Evolutionary conservation across 2,888 invertebrate species (phyloP).

Genomic region (Dynastes hyllus): DNA sequence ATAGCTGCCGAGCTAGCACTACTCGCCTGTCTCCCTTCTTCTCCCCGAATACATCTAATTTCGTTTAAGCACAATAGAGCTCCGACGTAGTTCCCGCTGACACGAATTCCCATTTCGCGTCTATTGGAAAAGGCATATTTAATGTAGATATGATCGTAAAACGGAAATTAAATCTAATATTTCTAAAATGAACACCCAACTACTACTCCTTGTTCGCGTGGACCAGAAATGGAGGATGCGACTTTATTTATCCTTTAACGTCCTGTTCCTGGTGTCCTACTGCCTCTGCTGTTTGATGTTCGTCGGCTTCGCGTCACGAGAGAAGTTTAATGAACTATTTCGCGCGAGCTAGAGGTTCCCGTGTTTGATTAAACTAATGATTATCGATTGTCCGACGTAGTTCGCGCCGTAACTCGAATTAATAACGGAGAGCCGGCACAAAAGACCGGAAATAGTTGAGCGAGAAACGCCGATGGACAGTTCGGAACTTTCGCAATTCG

Average conservation of each 20-base stretch:
- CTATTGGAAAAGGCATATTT: slow-evolving; percentile 45
- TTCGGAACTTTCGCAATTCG: no score
- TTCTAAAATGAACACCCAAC: slow-evolving; percentile 49
- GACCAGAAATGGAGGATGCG: not conserved
- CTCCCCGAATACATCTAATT: slow-evolving; percentile 41
- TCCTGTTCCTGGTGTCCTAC: not conserved
- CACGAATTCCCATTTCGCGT: slow-evolving; percentile 46
- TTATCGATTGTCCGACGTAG: slow-evolving; percentile 6
- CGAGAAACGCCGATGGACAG: no score
- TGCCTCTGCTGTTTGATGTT: not conserved
- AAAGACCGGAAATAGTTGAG: not conserved
- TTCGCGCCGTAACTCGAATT: not conserved
- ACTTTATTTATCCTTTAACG: slow-evolving; percentile 46
- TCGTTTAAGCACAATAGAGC: slow-evolving; percentile 43
- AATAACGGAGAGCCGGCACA: not conserved
- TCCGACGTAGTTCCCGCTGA: slow-evolving; percentile 1
- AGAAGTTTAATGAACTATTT: slow-evolving; percentile 51
- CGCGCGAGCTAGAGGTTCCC: slow-evolving; percentile 11
- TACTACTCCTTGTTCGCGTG: no score
- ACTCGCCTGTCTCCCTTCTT: not conserved
- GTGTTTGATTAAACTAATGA: slow-evolving; percentile 24
- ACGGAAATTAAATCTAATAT: slow-evolving; percentile 56
- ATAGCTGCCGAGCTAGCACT: not conserved
- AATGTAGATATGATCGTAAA: slow-evolving; percentile 49
- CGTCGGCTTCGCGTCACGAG: not conserved